These are phyloP conservation scores for Pavo muticus DNA, from an alignment of 2,113 vertebrate genomes.

Conservation along the genomic window DNA sequence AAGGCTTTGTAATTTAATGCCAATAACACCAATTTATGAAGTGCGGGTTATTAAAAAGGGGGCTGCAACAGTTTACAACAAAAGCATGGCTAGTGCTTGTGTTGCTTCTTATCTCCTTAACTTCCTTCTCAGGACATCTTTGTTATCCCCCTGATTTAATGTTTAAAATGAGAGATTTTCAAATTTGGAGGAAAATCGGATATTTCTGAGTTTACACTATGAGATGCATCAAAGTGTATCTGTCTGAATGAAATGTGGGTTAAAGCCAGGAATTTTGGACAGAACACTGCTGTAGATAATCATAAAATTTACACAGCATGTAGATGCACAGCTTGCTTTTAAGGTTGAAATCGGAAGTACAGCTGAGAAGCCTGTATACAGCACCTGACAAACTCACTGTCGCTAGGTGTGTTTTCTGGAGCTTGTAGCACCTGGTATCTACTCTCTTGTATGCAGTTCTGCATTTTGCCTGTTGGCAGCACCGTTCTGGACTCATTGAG, in stretches of 20 bases:
- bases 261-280: not conserved
- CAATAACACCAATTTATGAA: not conserved
- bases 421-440: fast-evolving
- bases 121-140: not conserved
- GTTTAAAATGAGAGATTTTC: not conserved
- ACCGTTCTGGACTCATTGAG: not conserved
- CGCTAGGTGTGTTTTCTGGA: not conserved
- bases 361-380: not conserved
- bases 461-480: not conserved
- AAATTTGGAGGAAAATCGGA: fast-evolving
- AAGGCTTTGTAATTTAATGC: not conserved
- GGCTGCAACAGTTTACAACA: fast-evolving
- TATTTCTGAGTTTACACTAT: not conserved
- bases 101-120: not conserved
- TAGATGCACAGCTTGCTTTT: not conserved
- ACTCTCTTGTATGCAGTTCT: not conserved
- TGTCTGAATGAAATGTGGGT: not conserved
- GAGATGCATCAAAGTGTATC: not conserved
- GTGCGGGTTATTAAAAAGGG: not conserved
- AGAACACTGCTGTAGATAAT: fast-evolving
- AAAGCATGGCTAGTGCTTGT: fast-evolving
- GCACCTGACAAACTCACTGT: fast-evolving
- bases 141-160: not conserved
- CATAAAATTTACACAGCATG: fast-evolving
- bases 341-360: fast-evolving